Percentiles rank a stretch among this genome's conserved stretches.
phyloP scores from a whole-genome alignment of 2,888 invertebrate genomes.

The Rhimphoctona megacephalus region DNA sequence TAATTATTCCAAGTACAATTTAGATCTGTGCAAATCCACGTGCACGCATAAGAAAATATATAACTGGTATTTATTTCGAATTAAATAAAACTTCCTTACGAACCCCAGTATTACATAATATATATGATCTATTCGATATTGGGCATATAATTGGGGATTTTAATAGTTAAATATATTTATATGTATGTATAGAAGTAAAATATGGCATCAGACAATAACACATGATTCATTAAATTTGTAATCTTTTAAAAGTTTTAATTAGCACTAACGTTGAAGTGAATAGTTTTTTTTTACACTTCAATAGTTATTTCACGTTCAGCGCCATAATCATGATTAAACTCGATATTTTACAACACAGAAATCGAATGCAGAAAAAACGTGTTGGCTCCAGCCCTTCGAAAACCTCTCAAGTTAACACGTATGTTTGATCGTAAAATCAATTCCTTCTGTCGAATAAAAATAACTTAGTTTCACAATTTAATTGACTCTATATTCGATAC shows the following conservation, averaged over 20 bases:
- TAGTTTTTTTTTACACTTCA: conserved; percentile 57
- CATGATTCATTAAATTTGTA: conserved; percentile 24
- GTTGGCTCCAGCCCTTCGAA: conserved; percentile 5
- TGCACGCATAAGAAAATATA: conserved; percentile 9
- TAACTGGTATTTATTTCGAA: conserved; percentile 27
- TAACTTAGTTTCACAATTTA: conserved; percentile 48
- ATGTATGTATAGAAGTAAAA: conserved; percentile 45
- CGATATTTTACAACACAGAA: conserved; percentile 64
- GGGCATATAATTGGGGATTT: conserved; percentile 22
- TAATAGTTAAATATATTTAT: conserved; percentile 4
- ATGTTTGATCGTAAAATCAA: conserved; percentile 35
- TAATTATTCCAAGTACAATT: neutral
- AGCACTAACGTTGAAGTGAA: conserved; percentile 60
- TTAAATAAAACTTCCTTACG: conserved; percentile 42
- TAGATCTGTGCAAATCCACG: conserved; percentile 3
- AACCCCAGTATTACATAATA: conserved; percentile 31
- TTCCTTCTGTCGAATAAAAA: conserved; percentile 24
- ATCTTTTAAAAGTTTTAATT: conserved; percentile 57
- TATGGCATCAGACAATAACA: conserved; percentile 61
- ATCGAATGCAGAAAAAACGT: conserved; percentile 45
- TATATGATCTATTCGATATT: conserved; percentile 21
- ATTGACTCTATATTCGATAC: conserved; percentile 46
- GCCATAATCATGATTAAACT: conserved; percentile 65
- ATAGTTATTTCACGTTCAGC: conserved; percentile 63
- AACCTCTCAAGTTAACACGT: neutral